phyloP scores from a whole-genome alignment of 2,113 vertebrate genomes.

The Boulengeromyrus knoepffleri region DNA sequence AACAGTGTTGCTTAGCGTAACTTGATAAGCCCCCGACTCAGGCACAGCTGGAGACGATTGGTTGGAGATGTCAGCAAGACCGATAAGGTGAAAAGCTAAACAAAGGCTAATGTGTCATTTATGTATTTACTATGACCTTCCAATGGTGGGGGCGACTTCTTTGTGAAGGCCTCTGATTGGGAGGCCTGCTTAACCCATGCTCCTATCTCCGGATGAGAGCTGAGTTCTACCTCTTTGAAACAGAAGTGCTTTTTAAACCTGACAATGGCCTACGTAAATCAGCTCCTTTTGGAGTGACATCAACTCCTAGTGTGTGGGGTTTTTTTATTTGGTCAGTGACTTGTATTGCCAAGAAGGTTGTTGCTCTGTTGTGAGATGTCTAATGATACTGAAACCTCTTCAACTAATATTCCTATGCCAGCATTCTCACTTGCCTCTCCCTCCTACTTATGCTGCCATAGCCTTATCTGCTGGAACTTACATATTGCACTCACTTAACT shows the following conservation, averaged over 20 bases:
- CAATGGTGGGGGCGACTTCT: background rate
- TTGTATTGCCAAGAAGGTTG: conserved; percentile 28
- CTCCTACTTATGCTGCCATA: too few relatives aligned
- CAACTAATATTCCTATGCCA: background rate
- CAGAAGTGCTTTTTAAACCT: background rate
- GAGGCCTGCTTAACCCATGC: background rate
- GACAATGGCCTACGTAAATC: conserved; percentile 24
- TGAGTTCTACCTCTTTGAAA: background rate
- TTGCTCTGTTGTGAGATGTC: conserved; percentile 15
- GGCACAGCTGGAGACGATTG: conserved; percentile 38
- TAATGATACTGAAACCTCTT: conserved; percentile 15
- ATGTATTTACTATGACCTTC: conserved; percentile 1
- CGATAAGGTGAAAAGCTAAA: conserved; percentile 38
- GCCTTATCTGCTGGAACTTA: too few relatives aligned
- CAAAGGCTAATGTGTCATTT: conserved; percentile 5
- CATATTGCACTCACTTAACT: too few relatives aligned
- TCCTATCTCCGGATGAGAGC: background rate
- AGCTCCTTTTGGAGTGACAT: conserved; percentile 21
- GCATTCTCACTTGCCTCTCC: too few relatives aligned
- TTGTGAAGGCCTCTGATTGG: conserved; percentile 6
- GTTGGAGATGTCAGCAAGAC: conserved; percentile 35
- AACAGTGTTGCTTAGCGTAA: conserved; percentile 18
- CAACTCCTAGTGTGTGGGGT: conserved; percentile 12
- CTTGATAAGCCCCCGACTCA: conserved; percentile 26
- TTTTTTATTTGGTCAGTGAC: conserved; percentile 29